Evolutionary conservation across 2,797 vertebrate genomes (phyloP), one percentile per base, ranked within the genome.

Genomic region (Lycodopsis pacificus): DNA sequence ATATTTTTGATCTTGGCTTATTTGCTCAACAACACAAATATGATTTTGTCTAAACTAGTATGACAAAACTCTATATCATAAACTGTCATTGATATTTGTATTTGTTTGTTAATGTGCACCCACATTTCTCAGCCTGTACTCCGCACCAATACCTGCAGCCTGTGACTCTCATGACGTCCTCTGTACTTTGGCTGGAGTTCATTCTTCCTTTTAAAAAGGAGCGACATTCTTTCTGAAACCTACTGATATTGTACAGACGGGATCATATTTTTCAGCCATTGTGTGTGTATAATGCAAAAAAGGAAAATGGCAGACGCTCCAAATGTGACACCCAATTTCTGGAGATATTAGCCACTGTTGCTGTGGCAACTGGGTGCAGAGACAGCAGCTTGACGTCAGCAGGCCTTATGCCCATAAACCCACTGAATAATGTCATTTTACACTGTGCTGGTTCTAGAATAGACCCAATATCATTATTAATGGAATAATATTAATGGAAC

Each of bases 291-390:
- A 91, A 91, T 89, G 83, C 93, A 94, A 83, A 87, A 84, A 77
- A 91, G 84, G 84, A 91, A 93, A 93, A 91, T 89, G 88, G 91
- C 93, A 94, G 93, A 93, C 79, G 68, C 88, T 94, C 85, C 82
- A 91, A 95, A 95, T 93, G 90, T 93, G 93, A 94, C 92, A 92
- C 93, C 90, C 89, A 91, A 94, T 96, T 95, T 96, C 89, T 93
- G 83, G 90, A 94, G 91, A 92, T 91, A 93, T 94, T 94, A 94
- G 88, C 93, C 91, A 82, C 75, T 65, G 93, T 96, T 94, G 88
- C 94, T 94, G 93, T 95, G 94, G 95, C 90, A 93, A 96, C 89
- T 77, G 92, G 88, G 90, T 84, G 92, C 80, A 91, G 82, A 93
- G 15, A 57, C 85, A 73, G 84, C 71, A 83, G 86, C 73, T 85